Evolutionary conservation across 2,797 vertebrate species (phyloP), one percentile per base, ranked within the genome.

Genomic region (Holocentrus rufus): DNA sequence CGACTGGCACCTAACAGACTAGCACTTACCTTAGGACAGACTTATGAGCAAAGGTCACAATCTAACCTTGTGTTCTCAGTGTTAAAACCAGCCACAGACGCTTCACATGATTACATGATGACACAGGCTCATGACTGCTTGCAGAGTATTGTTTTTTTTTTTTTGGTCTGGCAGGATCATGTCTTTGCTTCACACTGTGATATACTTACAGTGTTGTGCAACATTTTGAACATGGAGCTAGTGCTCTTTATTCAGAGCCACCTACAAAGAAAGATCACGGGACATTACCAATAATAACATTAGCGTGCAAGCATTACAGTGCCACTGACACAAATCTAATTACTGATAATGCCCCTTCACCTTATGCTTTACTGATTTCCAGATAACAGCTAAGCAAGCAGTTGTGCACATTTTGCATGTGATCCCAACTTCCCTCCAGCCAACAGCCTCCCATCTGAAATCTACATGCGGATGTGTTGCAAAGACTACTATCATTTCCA

Each of bases 21-120:
- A 9, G 56, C 17, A 42, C 34, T 64, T 25, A 60, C 65, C 39
- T 46, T 44, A 23, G 53, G 36, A 69, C 63, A 23, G 58, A 81
- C 20, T 3, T 61, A 83, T 50, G 82, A 84, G 82, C 72, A 69
- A 82, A 73, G 81, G 75, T 85, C 11, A 72, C 23, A 17, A 14
- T 5, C 18, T 47, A 49, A 72, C 64, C 63, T 39, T 69, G 65
- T 44, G 76, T 47, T 68, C 18, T 61, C 74, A 57, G 25, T 75
- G 36, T 22, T 9, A 50, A 50, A 77, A 59, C 20, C 67, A 66
- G 57, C 31, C 55, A 44, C 55, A 69, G 53, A 10, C 59, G 64
- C 65, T 53, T 77, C 80, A 81, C 74, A 54, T 85, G 88, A 87
- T 71, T 77, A 60, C 20, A 75, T 68, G 76, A 84, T 65, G 72